These are phyloP conservation scores for Sebastes kiyomatsui DNA, from an alignment of 2,797 vertebrate species.

Conservation along the genomic window DNA sequence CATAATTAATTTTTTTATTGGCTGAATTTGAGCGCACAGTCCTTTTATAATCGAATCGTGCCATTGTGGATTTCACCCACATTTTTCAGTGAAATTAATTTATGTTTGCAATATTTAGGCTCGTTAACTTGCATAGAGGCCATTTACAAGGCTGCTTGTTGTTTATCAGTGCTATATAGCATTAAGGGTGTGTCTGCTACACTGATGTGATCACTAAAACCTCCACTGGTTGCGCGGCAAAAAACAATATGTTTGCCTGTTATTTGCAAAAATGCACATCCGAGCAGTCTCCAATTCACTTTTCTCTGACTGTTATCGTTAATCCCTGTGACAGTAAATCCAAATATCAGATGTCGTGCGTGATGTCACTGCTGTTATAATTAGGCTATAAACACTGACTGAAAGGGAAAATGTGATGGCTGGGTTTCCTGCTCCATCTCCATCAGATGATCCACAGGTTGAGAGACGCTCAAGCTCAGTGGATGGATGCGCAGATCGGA, in stretches of 20 bases:
- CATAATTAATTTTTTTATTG: background rate
- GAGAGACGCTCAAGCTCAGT: constrained; percentile 10
- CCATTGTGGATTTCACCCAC: background rate
- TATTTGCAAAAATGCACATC: background rate
- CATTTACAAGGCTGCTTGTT: background rate
- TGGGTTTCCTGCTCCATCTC: background rate
- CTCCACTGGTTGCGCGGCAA: background rate
- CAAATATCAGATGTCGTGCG: background rate
- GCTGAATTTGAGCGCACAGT: background rate
- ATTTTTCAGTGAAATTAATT: background rate
- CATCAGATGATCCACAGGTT: constrained; percentile 67
- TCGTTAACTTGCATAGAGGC: background rate
- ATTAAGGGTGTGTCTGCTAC: constrained; percentile 60
- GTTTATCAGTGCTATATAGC: background rate
- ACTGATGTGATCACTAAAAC: background rate
- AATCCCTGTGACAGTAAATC: background rate
- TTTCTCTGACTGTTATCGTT: background rate
- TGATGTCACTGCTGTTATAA: background rate
- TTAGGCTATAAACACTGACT: background rate
- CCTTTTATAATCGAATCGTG: background rate
- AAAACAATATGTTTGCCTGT: background rate
- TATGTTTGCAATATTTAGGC: background rate
- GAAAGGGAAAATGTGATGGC: background rate
- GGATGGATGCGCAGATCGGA: background rate
- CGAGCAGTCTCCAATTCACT: background rate